Conservation (phyloP, 2,888 invertebrate genomes). For the Lasioglossum villosulum region DNA sequence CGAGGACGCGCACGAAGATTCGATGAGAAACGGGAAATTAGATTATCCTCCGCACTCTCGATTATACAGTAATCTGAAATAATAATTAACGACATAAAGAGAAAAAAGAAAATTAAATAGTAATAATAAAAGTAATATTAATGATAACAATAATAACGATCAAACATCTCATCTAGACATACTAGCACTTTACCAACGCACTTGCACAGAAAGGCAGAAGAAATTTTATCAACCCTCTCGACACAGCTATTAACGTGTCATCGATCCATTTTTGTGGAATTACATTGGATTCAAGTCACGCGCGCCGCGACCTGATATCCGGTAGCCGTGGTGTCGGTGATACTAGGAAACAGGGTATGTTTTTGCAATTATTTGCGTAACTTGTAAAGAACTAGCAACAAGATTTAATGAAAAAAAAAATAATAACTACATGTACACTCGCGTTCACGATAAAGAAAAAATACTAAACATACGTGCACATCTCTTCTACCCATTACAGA, state of each 20-base stretch:
- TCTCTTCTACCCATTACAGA: slow-evolving; percentile 11
- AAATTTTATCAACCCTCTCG: slow-evolving; percentile 71
- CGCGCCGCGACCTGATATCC: slow-evolving; percentile 72
- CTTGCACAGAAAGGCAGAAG: slow-evolving; percentile 50
- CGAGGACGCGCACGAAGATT: slow-evolving; percentile 51
- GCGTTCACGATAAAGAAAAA: slow-evolving; percentile 20
- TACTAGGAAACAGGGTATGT: slow-evolving; percentile 97
- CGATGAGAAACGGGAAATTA: slow-evolving; percentile 52
- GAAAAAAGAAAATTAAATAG: not conserved
- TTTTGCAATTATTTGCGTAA: slow-evolving; percentile 95
- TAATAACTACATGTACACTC: not conserved
- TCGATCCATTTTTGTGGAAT: slow-evolving; percentile 73
- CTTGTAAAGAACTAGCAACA: slow-evolving; percentile 77
- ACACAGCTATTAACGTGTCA: slow-evolving; percentile 75
- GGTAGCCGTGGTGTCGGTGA: slow-evolving; percentile 85
- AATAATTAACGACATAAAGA: slow-evolving; percentile 11
- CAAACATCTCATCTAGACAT: slow-evolving; percentile 56
- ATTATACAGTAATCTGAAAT: slow-evolving; percentile 45
- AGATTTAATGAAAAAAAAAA: slow-evolving; percentile 48
- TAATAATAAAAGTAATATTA: slow-evolving; percentile 32
- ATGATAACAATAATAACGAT: slow-evolving; percentile 38
- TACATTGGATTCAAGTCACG: slow-evolving; percentile 79
- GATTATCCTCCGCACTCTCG: slow-evolving; percentile 55
- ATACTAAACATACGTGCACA: slow-evolving; percentile 8
- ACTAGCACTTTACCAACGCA: slow-evolving; percentile 62